A percentile compares a stretch with the other conserved stretches of the same genome.
Evolutionary conservation across 2,797 vertebrate species (phyloP).

Genomic region (Dicrostonyx torquatus): DNA sequence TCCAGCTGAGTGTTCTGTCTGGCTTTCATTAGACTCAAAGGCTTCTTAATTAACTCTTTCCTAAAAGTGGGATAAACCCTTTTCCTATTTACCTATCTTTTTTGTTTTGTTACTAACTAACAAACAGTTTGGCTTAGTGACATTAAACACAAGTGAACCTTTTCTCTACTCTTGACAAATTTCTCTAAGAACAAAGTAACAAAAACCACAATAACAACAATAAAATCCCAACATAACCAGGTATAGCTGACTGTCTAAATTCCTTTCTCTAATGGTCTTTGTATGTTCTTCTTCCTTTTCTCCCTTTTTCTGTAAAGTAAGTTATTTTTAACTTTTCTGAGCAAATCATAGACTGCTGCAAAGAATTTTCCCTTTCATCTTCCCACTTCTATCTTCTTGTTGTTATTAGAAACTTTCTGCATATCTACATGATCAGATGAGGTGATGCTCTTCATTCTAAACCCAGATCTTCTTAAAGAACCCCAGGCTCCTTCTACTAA

Average conservation of each 20-base stretch:
- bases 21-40: background rate
- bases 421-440: background rate
- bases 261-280: background rate
- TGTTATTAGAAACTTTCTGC: background rate
- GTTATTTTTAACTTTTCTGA: background rate
- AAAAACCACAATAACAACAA: background rate
- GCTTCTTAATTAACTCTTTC: background rate
- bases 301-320: background rate
- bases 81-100: background rate
- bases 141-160: background rate
- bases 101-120: background rate
- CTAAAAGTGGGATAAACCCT: background rate
- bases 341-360: background rate
- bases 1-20: background rate
- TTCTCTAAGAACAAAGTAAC: background rate
- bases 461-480: background rate
- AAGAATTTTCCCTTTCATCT: background rate
- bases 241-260: background rate
- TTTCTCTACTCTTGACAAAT: background rate
- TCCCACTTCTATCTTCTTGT: background rate
- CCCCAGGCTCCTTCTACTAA: background rate
- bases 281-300: background rate
- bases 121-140: background rate
- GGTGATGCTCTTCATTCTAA: background rate
- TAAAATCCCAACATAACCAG: background rate